Percentiles rank a stretch among this genome's conserved stretches.
Conservation (phyloP, 2,113 vertebrate species). For the Aptenodytes forsteri region DNA sequence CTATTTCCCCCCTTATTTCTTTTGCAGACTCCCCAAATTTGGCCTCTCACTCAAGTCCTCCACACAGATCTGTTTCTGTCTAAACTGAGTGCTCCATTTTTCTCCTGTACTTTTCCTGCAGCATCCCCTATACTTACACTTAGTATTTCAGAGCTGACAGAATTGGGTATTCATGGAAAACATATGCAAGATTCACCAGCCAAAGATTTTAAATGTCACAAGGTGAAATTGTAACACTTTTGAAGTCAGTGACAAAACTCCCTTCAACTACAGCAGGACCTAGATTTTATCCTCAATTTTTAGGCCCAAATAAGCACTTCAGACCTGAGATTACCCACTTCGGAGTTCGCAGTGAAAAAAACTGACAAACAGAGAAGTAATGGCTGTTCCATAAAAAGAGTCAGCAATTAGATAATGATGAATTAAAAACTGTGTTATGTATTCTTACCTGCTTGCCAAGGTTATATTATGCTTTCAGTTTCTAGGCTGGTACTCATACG, state of each 20-base stretch:
- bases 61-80: not conserved
- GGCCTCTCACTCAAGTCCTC: not conserved
- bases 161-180: slow-evolving; percentile 52
- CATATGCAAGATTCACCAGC: not conserved
- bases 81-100: not conserved
- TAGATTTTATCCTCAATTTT: slow-evolving; percentile 31
- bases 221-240: slow-evolving; percentile 48
- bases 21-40: not conserved
- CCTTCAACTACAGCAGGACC: slow-evolving; percentile 5
- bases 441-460: not conserved
- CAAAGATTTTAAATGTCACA: slow-evolving; percentile 24
- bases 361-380: not conserved
- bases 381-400: not conserved
- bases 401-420: not conserved
- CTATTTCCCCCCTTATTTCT: not conserved
- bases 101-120: not conserved
- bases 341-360: not conserved
- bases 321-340: not conserved
- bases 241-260: slow-evolving; percentile 42
- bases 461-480: not conserved
- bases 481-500: not conserved
- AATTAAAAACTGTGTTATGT: not conserved
- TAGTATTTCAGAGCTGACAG: slow-evolving; percentile 35
- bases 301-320: not conserved
- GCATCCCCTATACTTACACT: not conserved